Percentiles rank a stretch among this genome's conserved stretches.
Evolutionary conservation across 2,888 invertebrate genomes (phyloP).

Genomic region (Chydorus sphaericus): DNA sequence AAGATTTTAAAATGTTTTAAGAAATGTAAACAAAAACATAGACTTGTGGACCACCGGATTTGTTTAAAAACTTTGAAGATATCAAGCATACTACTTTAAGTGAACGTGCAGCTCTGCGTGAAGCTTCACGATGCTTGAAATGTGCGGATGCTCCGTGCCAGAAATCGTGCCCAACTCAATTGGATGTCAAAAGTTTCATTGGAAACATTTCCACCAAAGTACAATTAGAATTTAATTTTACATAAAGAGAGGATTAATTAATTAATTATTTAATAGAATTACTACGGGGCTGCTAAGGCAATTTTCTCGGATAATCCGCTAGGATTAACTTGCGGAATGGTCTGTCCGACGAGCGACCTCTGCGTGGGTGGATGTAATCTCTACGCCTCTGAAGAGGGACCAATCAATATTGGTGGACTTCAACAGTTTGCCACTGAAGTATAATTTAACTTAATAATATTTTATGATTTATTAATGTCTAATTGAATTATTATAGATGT

Average conservation of each 20-base stretch:
- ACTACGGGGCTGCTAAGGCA: slow-evolving; percentile 90
- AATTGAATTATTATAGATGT: slow-evolving; percentile 41
- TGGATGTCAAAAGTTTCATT: slow-evolving; percentile 93
- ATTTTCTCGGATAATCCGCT: slow-evolving; percentile 95
- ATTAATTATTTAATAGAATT: slow-evolving; percentile 47
- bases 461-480: not conserved
- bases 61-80: slow-evolving; percentile 84
- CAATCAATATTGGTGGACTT: slow-evolving; percentile 95
- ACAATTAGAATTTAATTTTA: slow-evolving; percentile 14
- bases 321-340: slow-evolving; percentile 93
- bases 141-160: slow-evolving; percentile 96
- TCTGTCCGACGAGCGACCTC: slow-evolving; percentile 94
- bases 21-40: slow-evolving; percentile 26
- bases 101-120: slow-evolving; percentile 81
- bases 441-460: no score
- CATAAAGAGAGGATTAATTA: not conserved
- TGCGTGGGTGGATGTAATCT: slow-evolving; percentile 97
- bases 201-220: slow-evolving; percentile 91
- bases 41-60: slow-evolving; percentile 43
- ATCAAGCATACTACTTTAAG: slow-evolving; percentile 94
- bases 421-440: slow-evolving; percentile 96
- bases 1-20: not conserved
- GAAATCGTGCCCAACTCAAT: slow-evolving; percentile 94
- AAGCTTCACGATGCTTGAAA: slow-evolving; percentile 76
- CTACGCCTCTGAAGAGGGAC: slow-evolving; percentile 88